Conservation (phyloP, 2,113 vertebrate genomes). For the Illadopsis cleaveri region DNA sequence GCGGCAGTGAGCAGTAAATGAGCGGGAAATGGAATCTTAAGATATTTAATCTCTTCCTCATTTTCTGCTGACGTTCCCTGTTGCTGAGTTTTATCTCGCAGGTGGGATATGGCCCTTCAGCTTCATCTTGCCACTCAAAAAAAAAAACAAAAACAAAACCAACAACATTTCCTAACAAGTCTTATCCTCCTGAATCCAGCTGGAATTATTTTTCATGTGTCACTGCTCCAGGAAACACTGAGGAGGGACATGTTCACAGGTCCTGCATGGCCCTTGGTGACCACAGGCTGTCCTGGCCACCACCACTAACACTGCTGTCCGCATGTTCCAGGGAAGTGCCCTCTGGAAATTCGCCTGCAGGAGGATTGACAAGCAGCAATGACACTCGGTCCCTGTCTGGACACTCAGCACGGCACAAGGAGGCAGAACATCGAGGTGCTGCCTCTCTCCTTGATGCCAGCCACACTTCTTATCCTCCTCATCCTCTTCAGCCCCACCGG, state of each 20-base stretch:
- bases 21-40: not conserved
- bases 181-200: too few species aligned
- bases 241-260: not conserved
- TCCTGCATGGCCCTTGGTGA: not conserved
- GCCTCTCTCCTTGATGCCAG: not conserved
- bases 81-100: not conserved
- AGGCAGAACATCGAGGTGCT: not conserved
- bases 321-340: slow-evolving; percentile 37
- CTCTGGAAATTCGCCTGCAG: not conserved
- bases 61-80: not conserved
- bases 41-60: not conserved
- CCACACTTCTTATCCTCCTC: slow-evolving; percentile 40
- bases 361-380: slow-evolving; percentile 20
- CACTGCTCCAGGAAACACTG: not conserved
- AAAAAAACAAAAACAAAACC: too few species aligned
- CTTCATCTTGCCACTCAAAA: not conserved
- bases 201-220: not conserved
- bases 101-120: not conserved
- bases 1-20: not conserved
- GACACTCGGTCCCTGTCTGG: not conserved
- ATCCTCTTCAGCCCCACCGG: slow-evolving; percentile 46
- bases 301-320: not conserved
- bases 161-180: too few species aligned
- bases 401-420: not conserved
- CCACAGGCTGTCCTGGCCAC: not conserved